These are phyloP conservation scores for Dorcus hopei DNA, from an alignment of 2,888 invertebrate genomes.

Conservation along the genomic window DNA sequence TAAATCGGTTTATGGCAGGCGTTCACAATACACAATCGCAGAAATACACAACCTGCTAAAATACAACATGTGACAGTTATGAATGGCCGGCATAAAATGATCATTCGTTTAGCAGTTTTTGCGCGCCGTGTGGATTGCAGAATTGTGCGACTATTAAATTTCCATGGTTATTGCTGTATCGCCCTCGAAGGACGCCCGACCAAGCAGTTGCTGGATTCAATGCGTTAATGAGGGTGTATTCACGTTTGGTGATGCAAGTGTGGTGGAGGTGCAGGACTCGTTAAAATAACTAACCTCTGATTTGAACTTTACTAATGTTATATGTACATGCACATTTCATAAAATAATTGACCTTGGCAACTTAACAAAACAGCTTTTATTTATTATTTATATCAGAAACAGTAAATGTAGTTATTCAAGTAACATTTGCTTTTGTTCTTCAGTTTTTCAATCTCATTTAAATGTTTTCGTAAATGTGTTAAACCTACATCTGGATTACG, in stretches of 20 bases:
- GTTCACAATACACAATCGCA: conserved; percentile 35
- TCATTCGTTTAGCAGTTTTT: conserved; percentile 42
- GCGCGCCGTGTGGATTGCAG: conserved; percentile 35
- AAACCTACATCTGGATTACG: too few species aligned
- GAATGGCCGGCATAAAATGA: conserved; percentile 42
- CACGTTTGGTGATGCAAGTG: conserved; percentile 7
- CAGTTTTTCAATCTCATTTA: too few species aligned
- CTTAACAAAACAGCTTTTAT: too few species aligned
- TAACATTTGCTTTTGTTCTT: too few species aligned
- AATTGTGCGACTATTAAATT: conserved; percentile 45
- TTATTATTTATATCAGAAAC: too few species aligned
- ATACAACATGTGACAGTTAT: conserved; percentile 37
- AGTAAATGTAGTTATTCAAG: too few species aligned
- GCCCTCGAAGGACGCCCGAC: conserved; percentile 28
- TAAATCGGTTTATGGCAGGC: conserved; percentile 41
- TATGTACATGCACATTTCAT: too few species aligned
- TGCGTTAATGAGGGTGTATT: conserved; percentile 17
- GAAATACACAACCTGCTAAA: conserved; percentile 39
- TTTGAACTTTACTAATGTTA: too few species aligned
- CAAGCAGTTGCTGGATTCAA: conserved; percentile 15
- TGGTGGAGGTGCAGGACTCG: background rate
- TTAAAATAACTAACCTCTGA: background rate
- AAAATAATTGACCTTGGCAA: too few species aligned
- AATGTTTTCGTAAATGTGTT: too few species aligned
- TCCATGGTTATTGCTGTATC: conserved; percentile 38